Evolutionary conservation across 2,888 invertebrate species (phyloP), one percentile per base, ranked within the genome.

Genomic region (Falcaria lacertinaria): DNA sequence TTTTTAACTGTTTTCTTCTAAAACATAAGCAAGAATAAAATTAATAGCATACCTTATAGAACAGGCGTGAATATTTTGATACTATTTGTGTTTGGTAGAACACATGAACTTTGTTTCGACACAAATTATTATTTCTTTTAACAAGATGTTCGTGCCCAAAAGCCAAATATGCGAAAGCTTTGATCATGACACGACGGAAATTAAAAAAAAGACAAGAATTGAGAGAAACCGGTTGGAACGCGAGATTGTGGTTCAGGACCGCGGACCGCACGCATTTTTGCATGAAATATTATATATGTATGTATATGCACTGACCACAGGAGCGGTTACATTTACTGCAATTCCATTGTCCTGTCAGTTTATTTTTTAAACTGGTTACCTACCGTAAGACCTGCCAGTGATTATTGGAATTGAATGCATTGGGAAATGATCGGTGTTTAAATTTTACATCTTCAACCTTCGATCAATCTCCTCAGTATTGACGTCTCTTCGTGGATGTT

Each of bases 201-300:
- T 38, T n/a, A 11, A 40, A 48, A 51, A 58, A 60, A 57, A 34
- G 40, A 54, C 41, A 51, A 54, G 62, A 54, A 56, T 54, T 55
- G 57, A 60, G 65, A 64, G 53, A 69, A 79, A 84, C 81, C 80
- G 80, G 83, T 83, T 59, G 64, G 49, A 72, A 78, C 61, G 57
- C 60, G 59, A 64, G 74, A 71, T 68, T 60, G 59, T 67, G 57
- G 61, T 64, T 35, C 35, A 35, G 53, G 54, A 67, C 68, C 66
- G 57, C 69, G 57, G 54, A 54, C 47, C 57, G 69, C 58, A 60
- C 60, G 60, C 61, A 77, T 79, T 83, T 82, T 83, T 76, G 74
- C 80, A 69, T 67, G 82, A 57, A 83, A 84, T 64, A 58, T 61
- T 71, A 83, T 77, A n/a, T n/a, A n/a, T n/a, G n/a, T n/a, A n/a